Base-by-base conservation (phyloP, 2,888 invertebrate genomes). In the Temnothorax ravouxi region DNA sequence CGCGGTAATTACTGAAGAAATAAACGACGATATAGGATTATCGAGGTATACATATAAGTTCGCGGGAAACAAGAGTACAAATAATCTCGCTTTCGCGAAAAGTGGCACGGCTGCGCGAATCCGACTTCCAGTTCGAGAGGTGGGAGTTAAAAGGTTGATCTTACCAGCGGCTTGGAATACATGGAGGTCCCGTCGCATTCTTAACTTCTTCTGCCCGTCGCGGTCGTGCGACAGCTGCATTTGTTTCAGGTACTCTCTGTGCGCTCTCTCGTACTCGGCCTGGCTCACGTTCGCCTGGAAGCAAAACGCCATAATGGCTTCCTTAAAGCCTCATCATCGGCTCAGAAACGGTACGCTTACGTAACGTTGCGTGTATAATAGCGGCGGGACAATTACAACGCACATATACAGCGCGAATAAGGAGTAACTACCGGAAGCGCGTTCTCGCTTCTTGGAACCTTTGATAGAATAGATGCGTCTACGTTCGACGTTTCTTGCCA, bases 271-370 rank as follows among this genome's bases (percentile, higher is more conserved):
- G 94, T 96, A 97, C 93, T 97, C 97, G 87, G 95, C 94, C 94
- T 96, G 96, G 91, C 96, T 97, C 90, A 97, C 96, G 95, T 97
- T 97, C 91, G 96, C 96, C 97, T 97, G 95, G 61, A 94, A 95
- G 91, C 84, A 91, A 90, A 92, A 86, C 41, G 41, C 66, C 38
- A 71, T 59, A 79, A 79, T 79, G 59, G 59, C 47, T 71, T 79
- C 44, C 47, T 79, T 47, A 71, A 79, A 79, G 47, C 47, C 69
- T 56, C 56, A 79, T 69, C 79, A 79, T 79, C 56, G 69, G 66
- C 52, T 77, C 54, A 47, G 71, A 74, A 38, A n/a, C 47, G 29
- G 59, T 38, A 29, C 34, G 71, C 44, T 79, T 71, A 79, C 18
- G 47, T 71, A 79, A 79, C 71, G 59, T 79, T 79, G 79, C 79